Evolutionary conservation across 2,797 vertebrate genomes (phyloP).

Genomic region (Thunnus albacares): DNA sequence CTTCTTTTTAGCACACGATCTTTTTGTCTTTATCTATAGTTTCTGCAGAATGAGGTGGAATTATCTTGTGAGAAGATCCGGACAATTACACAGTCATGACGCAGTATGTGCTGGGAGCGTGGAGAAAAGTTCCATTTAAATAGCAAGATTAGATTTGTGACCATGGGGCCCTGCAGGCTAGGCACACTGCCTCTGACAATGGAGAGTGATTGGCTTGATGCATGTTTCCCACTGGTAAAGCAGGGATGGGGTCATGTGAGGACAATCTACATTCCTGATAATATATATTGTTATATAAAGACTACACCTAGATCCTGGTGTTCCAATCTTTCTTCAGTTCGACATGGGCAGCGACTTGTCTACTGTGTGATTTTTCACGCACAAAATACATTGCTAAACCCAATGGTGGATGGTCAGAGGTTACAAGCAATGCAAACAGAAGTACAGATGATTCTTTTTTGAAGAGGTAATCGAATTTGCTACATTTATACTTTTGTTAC

Average conservation of each 20-base stretch:
- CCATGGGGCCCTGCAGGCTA: constrained; percentile 65
- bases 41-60: constrained; percentile 63
- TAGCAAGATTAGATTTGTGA: constrained; percentile 81
- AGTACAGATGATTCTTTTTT: background rate
- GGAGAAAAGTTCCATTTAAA: constrained; percentile 78
- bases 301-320: background rate
- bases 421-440: constrained; percentile 1
- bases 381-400: background rate
- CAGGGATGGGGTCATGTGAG: constrained; percentile 42
- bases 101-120: constrained; percentile 61
- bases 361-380: background rate
- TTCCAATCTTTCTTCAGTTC: background rate
- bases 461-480: constrained; percentile 2
- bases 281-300: constrained; percentile 7
- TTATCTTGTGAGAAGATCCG: constrained; percentile 79
- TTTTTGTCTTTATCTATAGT: constrained; percentile 45
- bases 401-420: background rate
- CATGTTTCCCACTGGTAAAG: constrained; percentile 38
- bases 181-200: constrained; percentile 66
- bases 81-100: constrained; percentile 77
- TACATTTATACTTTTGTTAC: background rate
- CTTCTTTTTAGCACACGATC: constrained; percentile 12
- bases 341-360: background rate
- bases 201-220: constrained; percentile 66
- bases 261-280: constrained; percentile 40